Evolutionary conservation across 2,113 vertebrate species (phyloP).

Genomic region (Prionailurus viverrinus): DNA sequence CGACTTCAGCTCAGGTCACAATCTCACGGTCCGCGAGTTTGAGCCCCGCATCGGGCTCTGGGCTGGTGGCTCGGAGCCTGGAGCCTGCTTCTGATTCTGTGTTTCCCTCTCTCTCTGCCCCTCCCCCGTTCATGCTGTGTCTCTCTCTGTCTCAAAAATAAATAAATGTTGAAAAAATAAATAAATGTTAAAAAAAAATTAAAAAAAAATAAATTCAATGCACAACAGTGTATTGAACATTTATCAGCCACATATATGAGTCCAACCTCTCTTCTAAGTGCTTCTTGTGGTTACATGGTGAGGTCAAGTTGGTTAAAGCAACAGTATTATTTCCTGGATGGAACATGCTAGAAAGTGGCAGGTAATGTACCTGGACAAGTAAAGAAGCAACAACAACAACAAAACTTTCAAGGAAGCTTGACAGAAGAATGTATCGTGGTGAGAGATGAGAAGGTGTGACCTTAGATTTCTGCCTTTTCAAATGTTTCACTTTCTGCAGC

Average conservation of each 20-base stretch:
- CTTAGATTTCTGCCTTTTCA: neutral
- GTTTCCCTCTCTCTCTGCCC: too few species aligned
- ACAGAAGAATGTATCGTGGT: neutral
- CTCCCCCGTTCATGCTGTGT: too few species aligned
- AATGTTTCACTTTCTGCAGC: constrained; percentile 26
- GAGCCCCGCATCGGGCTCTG: too few species aligned
- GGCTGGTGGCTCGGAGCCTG: too few species aligned
- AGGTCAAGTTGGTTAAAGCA: neutral
- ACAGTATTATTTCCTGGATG: neutral
- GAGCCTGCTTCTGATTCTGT: too few species aligned
- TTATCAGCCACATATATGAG: neutral
- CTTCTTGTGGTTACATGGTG: neutral
- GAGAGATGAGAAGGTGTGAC: neutral
- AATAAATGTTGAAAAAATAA: too few species aligned
- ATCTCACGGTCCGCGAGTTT: fast-evolving
- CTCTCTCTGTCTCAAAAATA: too few species aligned
- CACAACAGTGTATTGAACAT: neutral
- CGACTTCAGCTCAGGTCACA: too few species aligned
- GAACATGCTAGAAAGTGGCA: neutral
- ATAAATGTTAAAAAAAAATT: too few species aligned
- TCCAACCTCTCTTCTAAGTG: neutral
- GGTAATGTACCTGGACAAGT: neutral
- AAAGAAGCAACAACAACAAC: neutral
- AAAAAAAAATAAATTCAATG: neutral
- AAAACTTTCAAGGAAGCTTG: neutral